A percentile compares a stretch with the other conserved stretches of the same genome.
Conservation (phyloP, 1,140 invertebrate species). For the Oedothorax gibbosus region DNA sequence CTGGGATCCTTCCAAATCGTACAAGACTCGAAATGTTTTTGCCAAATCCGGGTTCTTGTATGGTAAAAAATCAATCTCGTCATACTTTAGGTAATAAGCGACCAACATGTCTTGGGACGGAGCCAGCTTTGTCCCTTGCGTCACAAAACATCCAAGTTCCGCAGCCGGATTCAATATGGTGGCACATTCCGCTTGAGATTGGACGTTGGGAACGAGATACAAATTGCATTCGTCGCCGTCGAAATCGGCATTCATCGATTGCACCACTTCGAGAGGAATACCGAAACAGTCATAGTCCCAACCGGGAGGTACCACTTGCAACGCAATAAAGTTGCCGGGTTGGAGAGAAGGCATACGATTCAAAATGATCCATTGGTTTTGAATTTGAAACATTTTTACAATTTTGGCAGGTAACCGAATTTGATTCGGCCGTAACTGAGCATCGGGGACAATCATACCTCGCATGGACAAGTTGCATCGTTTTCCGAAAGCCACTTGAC, state of each 20-base stretch:
- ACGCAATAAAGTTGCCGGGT: constrained; percentile 29
- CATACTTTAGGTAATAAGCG: constrained; percentile 8
- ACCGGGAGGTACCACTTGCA: not conserved
- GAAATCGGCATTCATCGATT: constrained; percentile 28
- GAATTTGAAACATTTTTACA: not conserved
- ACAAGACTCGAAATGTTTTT: constrained; percentile 21
- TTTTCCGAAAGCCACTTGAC: constrained; percentile 42
- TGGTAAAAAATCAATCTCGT: constrained; percentile 34
- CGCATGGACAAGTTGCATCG: constrained; percentile 21
- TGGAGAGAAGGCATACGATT: constrained; percentile 25
- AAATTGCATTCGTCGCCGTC: constrained; percentile 38
- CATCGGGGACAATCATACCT: constrained; percentile 35
- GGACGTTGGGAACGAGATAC: not conserved
- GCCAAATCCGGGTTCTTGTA: not conserved
- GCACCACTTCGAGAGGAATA: constrained; percentile 18
- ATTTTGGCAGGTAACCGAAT: not conserved
- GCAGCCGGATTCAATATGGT: not conserved
- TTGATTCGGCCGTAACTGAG: constrained; percentile 13
- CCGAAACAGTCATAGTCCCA: constrained; percentile 17
- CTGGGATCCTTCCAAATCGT: constrained; percentile 28
- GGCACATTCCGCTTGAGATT: constrained; percentile 25
- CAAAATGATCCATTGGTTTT: constrained; percentile 23
- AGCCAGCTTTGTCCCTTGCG: not conserved
- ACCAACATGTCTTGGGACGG: constrained; percentile 39
- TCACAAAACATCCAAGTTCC: constrained; percentile 3